These are phyloP conservation scores for Indicator indicator DNA, from an alignment of 2,113 vertebrate species.

Conservation along the genomic window DNA sequence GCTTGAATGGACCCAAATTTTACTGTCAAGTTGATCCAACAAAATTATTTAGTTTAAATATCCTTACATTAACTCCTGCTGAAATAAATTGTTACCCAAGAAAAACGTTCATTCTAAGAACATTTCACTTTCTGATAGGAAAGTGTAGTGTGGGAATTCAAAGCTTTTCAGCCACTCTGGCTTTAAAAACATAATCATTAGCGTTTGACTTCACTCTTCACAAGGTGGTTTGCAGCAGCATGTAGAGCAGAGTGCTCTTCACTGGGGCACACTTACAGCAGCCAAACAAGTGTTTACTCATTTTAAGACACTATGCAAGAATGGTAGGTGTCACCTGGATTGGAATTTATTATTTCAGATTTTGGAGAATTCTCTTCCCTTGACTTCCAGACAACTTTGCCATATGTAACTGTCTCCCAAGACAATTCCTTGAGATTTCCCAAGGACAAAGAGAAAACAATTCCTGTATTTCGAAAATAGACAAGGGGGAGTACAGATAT, in stretches of 20 bases:
- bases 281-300: fast-evolving
- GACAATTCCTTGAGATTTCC: not conserved
- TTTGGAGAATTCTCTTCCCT: not conserved
- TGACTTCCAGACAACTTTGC: not conserved
- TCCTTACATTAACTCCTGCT: not conserved
- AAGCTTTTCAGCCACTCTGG: not conserved
- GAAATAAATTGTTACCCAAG: not conserved
- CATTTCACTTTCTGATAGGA: not conserved
- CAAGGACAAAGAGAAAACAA: not conserved
- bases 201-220: not conserved
- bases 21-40: not conserved
- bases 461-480: not conserved
- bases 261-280: not conserved
- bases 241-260: not conserved
- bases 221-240: not conserved
- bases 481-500: fast-evolving
- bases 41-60: not conserved
- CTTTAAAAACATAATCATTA: not conserved
- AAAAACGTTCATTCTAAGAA: not conserved
- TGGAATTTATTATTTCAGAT: not conserved
- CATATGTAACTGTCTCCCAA: not conserved
- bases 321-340: not conserved
- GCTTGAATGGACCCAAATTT: not conserved
- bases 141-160: not conserved
- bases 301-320: not conserved